phyloP scores from a whole-genome alignment of 2,888 invertebrate genomes.

The Glaucopsyche alexis region DNA sequence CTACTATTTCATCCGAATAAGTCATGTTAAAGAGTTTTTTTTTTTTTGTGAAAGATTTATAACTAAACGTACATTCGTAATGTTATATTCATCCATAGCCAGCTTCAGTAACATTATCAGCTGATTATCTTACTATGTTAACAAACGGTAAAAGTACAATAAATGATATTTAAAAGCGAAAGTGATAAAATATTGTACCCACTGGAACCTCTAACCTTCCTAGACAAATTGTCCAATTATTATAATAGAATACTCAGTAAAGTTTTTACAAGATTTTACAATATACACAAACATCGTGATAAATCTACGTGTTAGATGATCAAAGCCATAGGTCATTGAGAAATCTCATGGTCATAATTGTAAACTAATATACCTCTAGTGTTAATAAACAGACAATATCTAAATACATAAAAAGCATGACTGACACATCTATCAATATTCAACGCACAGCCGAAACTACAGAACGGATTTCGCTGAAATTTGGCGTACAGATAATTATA shows the following conservation, averaged over 20 bases:
- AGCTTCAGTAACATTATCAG: too few species aligned
- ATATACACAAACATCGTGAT: not conserved
- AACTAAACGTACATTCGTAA: too few species aligned
- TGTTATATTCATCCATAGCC: too few species aligned
- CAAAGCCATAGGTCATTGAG: constrained; percentile 1
- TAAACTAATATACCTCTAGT: not conserved
- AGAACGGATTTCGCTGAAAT: too few species aligned
- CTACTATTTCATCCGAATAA: too few species aligned
- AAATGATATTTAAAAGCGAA: not conserved
- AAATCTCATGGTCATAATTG: not conserved
- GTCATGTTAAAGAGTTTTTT: too few species aligned
- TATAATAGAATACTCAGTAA: not conserved
- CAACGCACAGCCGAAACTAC: too few species aligned
- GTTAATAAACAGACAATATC: too few species aligned
- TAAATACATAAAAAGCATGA: too few species aligned
- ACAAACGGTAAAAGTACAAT: not conserved
- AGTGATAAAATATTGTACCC: not conserved
- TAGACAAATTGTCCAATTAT: not conserved
- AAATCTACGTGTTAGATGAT: not conserved
- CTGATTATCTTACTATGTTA: not conserved
- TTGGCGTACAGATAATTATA: too few species aligned
- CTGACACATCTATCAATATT: too few species aligned
- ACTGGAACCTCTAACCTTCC: not conserved
- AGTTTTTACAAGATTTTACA: not conserved
- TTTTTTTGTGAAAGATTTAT: too few species aligned